These are phyloP conservation scores for Perodicticus potto DNA, from an alignment of 2,797 vertebrate genomes.

Conservation along the genomic window DNA sequence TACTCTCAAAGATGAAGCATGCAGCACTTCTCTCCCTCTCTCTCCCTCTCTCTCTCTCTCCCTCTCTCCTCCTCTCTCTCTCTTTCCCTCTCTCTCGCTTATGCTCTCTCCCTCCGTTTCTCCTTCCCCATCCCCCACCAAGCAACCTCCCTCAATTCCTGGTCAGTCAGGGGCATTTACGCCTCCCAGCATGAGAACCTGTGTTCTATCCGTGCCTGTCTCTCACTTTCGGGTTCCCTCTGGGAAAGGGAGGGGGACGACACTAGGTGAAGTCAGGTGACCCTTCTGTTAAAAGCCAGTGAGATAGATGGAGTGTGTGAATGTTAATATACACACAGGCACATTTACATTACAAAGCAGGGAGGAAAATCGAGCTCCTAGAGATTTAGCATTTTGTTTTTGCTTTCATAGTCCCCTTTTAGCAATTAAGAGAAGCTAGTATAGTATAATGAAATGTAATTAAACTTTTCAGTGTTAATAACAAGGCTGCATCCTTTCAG, in stretches of 20 bases:
- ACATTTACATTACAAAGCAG: slow-evolving; percentile 87
- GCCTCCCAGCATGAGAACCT: slow-evolving; percentile 83
- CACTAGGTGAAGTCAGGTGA: slow-evolving; percentile 87
- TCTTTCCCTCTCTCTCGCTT: slow-evolving; percentile 39
- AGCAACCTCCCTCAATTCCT: slow-evolving; percentile 77
- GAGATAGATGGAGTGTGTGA: slow-evolving; percentile 78
- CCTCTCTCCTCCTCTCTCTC: slow-evolving; percentile 74
- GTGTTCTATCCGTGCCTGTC: slow-evolving; percentile 68
- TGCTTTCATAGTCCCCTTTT: slow-evolving; percentile 73
- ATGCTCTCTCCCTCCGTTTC: slow-evolving; percentile 58
- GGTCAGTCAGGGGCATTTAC: slow-evolving; percentile 83
- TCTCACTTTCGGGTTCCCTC: slow-evolving; percentile 78
- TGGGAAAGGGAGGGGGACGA: slow-evolving; percentile 55
- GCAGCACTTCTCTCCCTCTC: slow-evolving; percentile 83
- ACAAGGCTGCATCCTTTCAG: slow-evolving; percentile 66
- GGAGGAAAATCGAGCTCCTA: slow-evolving; percentile 75
- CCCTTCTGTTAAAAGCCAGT: slow-evolving; percentile 71
- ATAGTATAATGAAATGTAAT: slow-evolving; percentile 78
- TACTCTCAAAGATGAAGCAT: slow-evolving; percentile 88
- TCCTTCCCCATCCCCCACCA: slow-evolving; percentile 85
- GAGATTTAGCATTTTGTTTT: slow-evolving; percentile 79
- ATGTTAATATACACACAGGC: slow-evolving; percentile 77
- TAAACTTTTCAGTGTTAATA: slow-evolving; percentile 85
- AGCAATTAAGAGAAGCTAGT: slow-evolving; percentile 72
- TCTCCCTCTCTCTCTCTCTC: slow-evolving; percentile 30